Evolutionary conservation across 2,797 vertebrate species (phyloP).

Genomic region (Aphelocoma californica): DNA sequence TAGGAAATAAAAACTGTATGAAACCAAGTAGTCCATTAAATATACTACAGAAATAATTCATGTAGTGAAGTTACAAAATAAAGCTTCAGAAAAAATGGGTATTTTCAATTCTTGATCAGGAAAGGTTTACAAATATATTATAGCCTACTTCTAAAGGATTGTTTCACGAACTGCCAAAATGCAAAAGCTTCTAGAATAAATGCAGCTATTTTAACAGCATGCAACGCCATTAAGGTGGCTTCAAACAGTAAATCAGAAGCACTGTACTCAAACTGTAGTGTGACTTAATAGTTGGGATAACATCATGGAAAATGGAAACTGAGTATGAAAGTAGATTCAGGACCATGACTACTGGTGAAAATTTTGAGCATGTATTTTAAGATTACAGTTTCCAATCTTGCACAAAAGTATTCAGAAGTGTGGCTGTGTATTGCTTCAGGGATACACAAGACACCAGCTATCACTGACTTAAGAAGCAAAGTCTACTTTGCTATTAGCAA

Average conservation of each 20-base stretch:
- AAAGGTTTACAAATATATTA: not conserved
- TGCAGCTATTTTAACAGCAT: not conserved
- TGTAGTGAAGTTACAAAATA: not conserved
- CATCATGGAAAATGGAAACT: not conserved
- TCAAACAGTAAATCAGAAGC: not conserved
- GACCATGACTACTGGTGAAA: not conserved
- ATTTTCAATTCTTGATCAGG: not conserved
- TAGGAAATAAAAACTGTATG: not conserved
- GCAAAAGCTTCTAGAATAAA: not conserved
- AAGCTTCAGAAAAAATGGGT: not conserved
- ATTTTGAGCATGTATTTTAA: not conserved
- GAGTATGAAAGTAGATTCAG: not conserved
- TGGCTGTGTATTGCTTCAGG: not conserved
- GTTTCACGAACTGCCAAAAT: not conserved
- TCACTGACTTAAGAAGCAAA: not conserved
- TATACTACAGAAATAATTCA: not conserved
- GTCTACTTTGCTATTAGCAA: not conserved
- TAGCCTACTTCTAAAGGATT: not conserved
- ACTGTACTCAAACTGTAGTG: not conserved
- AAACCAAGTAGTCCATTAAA: not conserved
- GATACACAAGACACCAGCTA: not conserved
- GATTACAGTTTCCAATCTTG: not conserved
- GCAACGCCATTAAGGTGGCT: accelerated
- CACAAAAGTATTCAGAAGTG: accelerated
- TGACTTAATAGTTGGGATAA: not conserved